These are phyloP conservation scores for Chelonus formosanus DNA, from an alignment of 2,888 invertebrate genomes.

Conservation along the genomic window DNA sequence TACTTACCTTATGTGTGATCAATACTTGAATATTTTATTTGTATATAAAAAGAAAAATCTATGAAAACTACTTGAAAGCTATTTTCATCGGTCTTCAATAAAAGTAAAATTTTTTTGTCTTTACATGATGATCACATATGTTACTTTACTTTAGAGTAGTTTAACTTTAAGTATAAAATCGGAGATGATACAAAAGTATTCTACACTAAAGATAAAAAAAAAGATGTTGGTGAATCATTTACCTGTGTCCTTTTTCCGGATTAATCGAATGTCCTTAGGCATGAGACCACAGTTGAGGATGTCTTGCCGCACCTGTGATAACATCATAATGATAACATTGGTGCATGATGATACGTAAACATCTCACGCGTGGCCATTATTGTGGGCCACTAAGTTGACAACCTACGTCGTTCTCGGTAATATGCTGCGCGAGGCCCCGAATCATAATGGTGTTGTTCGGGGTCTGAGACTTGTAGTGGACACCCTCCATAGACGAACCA, in stretches of 20 bases:
- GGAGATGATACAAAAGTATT: constrained; percentile 1
- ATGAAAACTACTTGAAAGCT: no score
- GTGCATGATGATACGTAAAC: constrained; percentile 39
- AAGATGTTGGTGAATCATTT: constrained; percentile 57
- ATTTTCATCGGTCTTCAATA: no score
- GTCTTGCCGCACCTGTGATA: constrained; percentile 78
- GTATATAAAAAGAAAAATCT: no score
- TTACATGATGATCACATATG: no score
- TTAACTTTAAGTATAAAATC: no score
- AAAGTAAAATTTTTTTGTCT: no score
- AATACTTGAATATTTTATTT: no score
- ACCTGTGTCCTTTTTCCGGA: constrained; percentile 87
- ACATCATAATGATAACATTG: constrained; percentile 51
- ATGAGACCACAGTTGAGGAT: constrained; percentile 78
- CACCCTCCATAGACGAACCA: constrained; percentile 63
- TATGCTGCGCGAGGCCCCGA: constrained; percentile 77
- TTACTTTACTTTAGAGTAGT: no score
- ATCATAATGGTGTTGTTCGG: constrained; percentile 80
- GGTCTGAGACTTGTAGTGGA: constrained; percentile 69
- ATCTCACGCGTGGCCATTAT: constrained; percentile 47
- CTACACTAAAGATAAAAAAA: constrained; percentile 6
- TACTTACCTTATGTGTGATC: no score
- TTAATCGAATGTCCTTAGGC: constrained; percentile 82
- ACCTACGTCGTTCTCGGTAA: constrained; percentile 80
- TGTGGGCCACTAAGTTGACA: constrained; percentile 39